phyloP scores from a whole-genome alignment of 2,113 vertebrate species.

The Ifrita kowaldi region DNA sequence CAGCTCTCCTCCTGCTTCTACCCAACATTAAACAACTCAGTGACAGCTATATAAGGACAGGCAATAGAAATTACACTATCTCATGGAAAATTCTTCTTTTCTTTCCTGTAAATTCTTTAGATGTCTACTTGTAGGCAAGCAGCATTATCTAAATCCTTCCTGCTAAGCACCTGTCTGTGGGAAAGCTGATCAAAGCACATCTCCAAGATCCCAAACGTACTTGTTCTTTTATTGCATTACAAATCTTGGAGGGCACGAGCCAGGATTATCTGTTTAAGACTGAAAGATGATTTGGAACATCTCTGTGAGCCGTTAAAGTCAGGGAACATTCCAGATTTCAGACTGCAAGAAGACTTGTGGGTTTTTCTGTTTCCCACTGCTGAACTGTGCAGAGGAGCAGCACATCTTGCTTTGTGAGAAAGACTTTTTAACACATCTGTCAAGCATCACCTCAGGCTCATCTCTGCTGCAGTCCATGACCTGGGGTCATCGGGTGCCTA shows the following conservation, averaged over 20 bases:
- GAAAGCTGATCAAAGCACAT: not conserved
- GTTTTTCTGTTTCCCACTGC: not conserved
- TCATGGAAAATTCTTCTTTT: not conserved
- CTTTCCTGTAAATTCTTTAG: not conserved
- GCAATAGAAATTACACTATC: not conserved
- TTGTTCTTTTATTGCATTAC: not conserved
- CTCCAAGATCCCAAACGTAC: not conserved
- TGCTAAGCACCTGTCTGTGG: not conserved
- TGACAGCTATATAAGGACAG: not conserved
- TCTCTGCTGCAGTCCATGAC: not conserved
- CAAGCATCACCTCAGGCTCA: not conserved
- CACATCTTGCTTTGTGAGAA: not conserved
- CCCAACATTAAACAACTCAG: not conserved
- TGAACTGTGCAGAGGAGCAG: not conserved
- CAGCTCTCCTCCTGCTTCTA: not conserved
- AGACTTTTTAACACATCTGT: not conserved
- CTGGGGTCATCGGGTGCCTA: not conserved
- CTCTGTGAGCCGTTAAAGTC: not conserved
- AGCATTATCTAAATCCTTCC: not conserved
- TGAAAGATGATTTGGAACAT: not conserved
- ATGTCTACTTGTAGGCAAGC: not conserved
- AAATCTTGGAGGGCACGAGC: not conserved
- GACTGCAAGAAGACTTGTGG: not conserved
- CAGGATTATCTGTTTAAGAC: not conserved
- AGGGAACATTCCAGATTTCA: not conserved